Evolutionary conservation across 1,140 invertebrate species (phyloP), one percentile per base, ranked within the genome.

Genomic region (Drosophila insularis): DNA sequence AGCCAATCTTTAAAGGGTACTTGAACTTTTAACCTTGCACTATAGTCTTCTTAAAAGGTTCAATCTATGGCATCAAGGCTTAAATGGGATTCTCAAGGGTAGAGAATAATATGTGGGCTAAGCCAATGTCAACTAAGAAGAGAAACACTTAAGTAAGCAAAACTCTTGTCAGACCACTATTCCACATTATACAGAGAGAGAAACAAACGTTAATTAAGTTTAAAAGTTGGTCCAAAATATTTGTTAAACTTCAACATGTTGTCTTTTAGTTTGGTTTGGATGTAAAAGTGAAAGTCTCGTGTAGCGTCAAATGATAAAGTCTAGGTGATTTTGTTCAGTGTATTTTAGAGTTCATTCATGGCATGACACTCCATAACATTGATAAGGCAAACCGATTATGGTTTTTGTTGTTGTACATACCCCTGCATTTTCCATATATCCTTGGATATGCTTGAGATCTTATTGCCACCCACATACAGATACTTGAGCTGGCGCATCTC

Each of bases 391-490:
- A 10, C 10, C 10, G 35, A 37, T 39, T 11, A 1, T 14, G n/a
- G n/a, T 40, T 14, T 39, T 10, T 39, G 10, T n/a, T 39, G 10
- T 39, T 40, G 0, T 5, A 37, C 91, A 93, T 92, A 97, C 96
- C 95, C 94, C 90, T 94, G 94, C 71, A 99, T 92, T 92, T 95
- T 95, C 93, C 95, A 95, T 65, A 99, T 95, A 74, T 96, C 95
- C 90, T 95, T 95, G 21, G 96, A 95, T 76, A 99, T 94, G 75
- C 94, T 94, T n/a, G 92, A 92, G 73, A 99, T 96, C 60, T 93
- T 93, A 92, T 99, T 99, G 19, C 95, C 96, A 23, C 98, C 98
- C 46, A 99, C 92, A 92, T 98, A 98, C 6, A 99, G 93, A 87
- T 96, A 97, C 92, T 95, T 96, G 6, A 99, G 93, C 14, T 93